A percentile compares a stretch with the other conserved stretches of the same genome.
Evolutionary conservation across 2,113 vertebrate species (phyloP).

Genomic region (Ceratotherium simum): DNA sequence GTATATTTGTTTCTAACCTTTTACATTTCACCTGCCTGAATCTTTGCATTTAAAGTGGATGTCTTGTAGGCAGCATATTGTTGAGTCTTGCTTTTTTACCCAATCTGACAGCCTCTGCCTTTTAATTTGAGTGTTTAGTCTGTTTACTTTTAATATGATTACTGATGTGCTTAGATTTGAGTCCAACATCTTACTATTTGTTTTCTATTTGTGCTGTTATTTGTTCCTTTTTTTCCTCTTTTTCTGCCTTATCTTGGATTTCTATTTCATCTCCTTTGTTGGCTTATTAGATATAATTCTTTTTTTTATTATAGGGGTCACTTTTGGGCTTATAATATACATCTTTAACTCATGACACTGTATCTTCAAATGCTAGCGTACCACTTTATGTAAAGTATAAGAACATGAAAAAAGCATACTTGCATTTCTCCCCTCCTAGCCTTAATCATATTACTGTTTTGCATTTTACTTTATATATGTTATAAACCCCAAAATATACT

Average conservation of each 20-base stretch:
- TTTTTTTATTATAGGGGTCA: not conserved
- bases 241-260: not conserved
- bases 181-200: no score
- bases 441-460: no score
- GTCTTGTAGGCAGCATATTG: not conserved
- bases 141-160: not conserved
- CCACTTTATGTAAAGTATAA: not conserved
- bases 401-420: not conserved
- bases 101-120: not conserved
- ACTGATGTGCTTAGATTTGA: not conserved
- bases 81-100: not conserved
- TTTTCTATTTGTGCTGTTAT: not conserved
- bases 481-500: not conserved
- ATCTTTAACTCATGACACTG: not conserved
- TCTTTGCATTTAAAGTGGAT: not conserved
- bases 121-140: not conserved
- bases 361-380: not conserved
- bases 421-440: not conserved
- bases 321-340: not conserved
- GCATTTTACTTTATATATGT: not conserved
- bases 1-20: not conserved
- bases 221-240: not conserved
- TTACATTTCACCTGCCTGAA: no score
- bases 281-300: not conserved
- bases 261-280: not conserved